Evolutionary conservation across 2,888 invertebrate genomes (phyloP).

Genomic region (Amblyteles armatorius): DNA sequence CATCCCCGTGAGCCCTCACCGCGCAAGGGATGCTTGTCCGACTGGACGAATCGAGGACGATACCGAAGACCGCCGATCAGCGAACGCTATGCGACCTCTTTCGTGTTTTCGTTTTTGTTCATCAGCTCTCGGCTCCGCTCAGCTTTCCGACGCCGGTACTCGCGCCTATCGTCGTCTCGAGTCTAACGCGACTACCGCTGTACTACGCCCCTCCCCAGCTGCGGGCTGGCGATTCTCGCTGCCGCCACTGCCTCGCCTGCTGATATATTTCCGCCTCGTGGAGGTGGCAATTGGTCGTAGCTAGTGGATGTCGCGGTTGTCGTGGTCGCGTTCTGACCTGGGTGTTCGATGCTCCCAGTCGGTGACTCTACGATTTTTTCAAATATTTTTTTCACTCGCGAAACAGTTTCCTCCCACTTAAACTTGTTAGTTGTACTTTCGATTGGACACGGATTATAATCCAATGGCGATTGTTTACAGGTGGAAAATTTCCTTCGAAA

Average conservation of each 20-base stretch:
- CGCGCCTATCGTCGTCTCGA: constrained; percentile 65
- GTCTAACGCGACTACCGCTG: constrained; percentile 63
- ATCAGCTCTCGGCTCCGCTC: constrained; percentile 33
- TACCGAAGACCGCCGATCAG: constrained; percentile 45
- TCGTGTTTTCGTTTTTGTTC: constrained; percentile 37
- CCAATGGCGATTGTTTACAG: background rate
- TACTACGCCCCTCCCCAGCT: constrained; percentile 69
- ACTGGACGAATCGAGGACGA: constrained; percentile 45
- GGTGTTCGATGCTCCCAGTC: constrained; percentile 47
- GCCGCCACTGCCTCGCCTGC: constrained; percentile 66
- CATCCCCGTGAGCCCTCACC: constrained; percentile 13
- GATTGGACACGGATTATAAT: background rate
- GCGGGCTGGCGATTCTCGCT: constrained; percentile 60
- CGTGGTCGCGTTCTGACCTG: constrained; percentile 34
- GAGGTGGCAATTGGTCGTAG: constrained; percentile 68
- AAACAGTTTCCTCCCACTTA: constrained; percentile 37
- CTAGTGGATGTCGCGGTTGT: constrained; percentile 61
- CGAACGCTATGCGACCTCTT: constrained; percentile 39
- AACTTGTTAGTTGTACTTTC: background rate
- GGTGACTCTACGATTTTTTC: too few relatives aligned
- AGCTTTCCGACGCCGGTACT: constrained; percentile 45
- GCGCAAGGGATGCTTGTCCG: constrained; percentile 25
- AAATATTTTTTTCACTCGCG: constrained; percentile 41
- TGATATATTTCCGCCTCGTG: constrained; percentile 65
- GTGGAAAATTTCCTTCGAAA: background rate